phyloP scores from a whole-genome alignment of 2,113 vertebrate genomes.

The Panurus biarmicus region DNA sequence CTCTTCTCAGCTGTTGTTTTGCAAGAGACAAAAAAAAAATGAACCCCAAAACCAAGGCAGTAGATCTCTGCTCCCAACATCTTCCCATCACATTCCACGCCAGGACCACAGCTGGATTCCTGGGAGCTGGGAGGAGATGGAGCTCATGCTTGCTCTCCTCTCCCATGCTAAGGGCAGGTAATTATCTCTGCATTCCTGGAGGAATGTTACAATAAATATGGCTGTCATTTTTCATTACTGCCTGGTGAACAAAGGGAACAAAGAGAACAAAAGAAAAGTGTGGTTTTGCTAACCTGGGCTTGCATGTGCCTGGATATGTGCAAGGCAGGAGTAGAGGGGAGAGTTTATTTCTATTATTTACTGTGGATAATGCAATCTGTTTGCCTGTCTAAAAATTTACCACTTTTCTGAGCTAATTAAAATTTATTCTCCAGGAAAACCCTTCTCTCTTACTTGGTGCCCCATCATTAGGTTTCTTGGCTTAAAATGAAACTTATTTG shows the following conservation, averaged over 20 bases:
- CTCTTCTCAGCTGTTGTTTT: not conserved
- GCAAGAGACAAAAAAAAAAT: not conserved
- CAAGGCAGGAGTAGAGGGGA: not conserved
- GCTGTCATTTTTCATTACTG: slow-evolving; percentile 58
- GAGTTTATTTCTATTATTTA: not conserved
- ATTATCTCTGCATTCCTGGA: slow-evolving; percentile 64
- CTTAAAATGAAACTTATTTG: not conserved
- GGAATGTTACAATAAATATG: slow-evolving; percentile 59
- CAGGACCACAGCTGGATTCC: not conserved
- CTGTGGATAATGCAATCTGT: not conserved
- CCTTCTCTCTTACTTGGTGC: not conserved
- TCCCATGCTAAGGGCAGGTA: slow-evolving; percentile 38
- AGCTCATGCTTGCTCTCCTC: not conserved
- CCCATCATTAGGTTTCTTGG: not conserved
- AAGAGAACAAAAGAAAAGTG: slow-evolving; percentile 58
- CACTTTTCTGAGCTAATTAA: not conserved
- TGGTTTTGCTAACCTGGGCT: slow-evolving; percentile 13
- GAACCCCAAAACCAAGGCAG: not conserved
- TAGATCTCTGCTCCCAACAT: not conserved
- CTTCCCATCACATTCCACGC: not conserved
- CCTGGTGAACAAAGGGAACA: slow-evolving; percentile 58
- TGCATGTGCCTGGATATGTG: not conserved
- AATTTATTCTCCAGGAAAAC: not conserved
- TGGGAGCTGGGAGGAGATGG: not conserved
- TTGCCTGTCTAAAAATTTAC: not conserved